Evolutionary conservation across 2,888 invertebrate species (phyloP).

Genomic region (Mellilla xanthometata): DNA sequence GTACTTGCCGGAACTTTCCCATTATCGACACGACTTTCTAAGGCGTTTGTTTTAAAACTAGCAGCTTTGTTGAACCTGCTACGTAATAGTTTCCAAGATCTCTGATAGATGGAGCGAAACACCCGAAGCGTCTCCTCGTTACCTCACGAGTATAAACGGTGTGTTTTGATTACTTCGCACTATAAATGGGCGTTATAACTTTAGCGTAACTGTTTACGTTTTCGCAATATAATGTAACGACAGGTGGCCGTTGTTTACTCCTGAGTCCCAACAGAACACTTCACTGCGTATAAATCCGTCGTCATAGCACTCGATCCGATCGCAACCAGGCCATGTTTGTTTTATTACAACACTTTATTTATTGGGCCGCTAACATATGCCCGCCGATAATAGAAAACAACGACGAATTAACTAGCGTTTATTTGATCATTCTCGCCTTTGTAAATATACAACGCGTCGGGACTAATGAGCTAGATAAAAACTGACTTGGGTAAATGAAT

Average conservation of each 20-base stretch:
- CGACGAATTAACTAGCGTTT: conserved; percentile 35
- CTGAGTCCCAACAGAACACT: conserved; percentile 33
- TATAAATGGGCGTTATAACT: conserved; percentile 26
- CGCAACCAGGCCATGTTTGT: conserved; percentile 60
- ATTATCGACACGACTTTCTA: conserved; percentile 12
- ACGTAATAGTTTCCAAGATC: no score
- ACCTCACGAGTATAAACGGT: conserved; percentile 13
- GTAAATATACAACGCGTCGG: conserved; percentile 28
- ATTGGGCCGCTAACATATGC: conserved; percentile 49
- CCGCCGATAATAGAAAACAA: conserved; percentile 36
- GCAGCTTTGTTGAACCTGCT: not conserved
- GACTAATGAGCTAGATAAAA: conserved; percentile 35
- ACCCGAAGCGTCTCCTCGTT: conserved; percentile 1
- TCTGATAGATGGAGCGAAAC: not conserved
- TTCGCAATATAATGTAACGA: conserved; percentile 58
- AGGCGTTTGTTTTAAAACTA: not conserved
- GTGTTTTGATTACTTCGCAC: conserved; percentile 27
- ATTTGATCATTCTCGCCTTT: conserved; percentile 34
- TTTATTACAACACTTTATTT: conserved; percentile 50
- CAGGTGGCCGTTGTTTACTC: conserved; percentile 54
- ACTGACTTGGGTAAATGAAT: conserved; percentile 31
- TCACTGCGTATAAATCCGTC: conserved; percentile 60
- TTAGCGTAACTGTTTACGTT: conserved; percentile 31
- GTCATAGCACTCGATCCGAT: conserved; percentile 44
- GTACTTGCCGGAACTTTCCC: not conserved